Evolutionary conservation across 2,797 vertebrate genomes (phyloP).

Genomic region (Poecile montanus): DNA sequence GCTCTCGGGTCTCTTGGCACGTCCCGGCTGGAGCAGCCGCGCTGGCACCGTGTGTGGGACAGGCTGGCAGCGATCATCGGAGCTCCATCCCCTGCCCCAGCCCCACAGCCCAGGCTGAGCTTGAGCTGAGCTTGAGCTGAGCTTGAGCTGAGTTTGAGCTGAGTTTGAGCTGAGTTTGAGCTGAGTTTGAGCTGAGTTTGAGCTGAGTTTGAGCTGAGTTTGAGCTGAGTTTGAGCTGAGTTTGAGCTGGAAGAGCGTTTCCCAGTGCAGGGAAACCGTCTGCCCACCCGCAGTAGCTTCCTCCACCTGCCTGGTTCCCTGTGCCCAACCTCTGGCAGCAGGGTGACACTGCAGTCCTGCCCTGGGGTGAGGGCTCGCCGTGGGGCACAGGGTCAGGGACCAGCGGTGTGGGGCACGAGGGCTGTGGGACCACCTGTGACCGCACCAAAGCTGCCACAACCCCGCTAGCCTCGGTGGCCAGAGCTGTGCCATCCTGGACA

Average conservation of each 20-base stretch:
- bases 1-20: not conserved
- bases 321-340: not conserved
- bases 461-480: fast-evolving
- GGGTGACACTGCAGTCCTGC: not conserved
- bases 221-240: not conserved
- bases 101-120: not conserved
- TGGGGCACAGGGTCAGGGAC: not conserved
- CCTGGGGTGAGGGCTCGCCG: not conserved
- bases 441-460: not conserved
- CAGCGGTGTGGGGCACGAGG: fast-evolving
- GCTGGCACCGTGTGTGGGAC: not conserved
- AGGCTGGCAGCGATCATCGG: not conserved
- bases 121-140: not conserved
- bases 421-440: not conserved
- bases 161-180: not conserved
- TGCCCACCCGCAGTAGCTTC: no score
- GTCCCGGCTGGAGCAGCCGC: not conserved
- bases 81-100: not conserved
- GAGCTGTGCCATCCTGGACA: fast-evolving
- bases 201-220: not conserved
- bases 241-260: not conserved
- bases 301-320: not conserved
- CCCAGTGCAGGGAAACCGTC: fast-evolving
- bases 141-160: no score
- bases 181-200: not conserved